Conservation (phyloP, 1,140 invertebrate species). For the Sarcophaga bullata region DNA sequence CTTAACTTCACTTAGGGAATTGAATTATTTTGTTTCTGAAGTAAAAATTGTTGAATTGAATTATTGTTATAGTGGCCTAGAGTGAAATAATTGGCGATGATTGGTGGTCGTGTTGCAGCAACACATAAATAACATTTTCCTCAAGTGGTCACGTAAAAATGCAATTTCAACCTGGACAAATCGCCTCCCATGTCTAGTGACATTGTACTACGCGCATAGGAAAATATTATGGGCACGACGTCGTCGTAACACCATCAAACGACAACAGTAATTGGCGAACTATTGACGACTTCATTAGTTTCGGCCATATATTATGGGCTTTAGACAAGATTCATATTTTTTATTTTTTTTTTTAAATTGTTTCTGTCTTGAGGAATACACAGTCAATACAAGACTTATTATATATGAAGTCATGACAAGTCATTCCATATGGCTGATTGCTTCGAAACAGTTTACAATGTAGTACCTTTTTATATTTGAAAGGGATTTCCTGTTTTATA, state of each 20-base stretch:
- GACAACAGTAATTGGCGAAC: conserved; percentile 6
- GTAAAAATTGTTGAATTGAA: neutral
- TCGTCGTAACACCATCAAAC: neutral
- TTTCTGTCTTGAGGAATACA: neutral
- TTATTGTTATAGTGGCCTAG: neutral
- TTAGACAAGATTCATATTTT: conserved; percentile 17
- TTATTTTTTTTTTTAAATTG: no score
- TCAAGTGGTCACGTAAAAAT: conserved; percentile 40
- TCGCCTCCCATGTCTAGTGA: conserved; percentile 36
- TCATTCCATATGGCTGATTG: neutral
- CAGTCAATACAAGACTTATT: neutral
- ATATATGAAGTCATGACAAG: neutral
- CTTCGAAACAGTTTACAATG: neutral
- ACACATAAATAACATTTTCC: conserved; percentile 29
- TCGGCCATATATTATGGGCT: conserved; percentile 36
- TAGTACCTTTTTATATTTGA: neutral
- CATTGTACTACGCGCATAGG: conserved; percentile 1
- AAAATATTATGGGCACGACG: neutral
- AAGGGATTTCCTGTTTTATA: conserved; percentile 35
- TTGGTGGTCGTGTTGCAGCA: conserved; percentile 6
- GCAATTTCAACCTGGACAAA: conserved; percentile 38
- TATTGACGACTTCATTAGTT: conserved; percentile 39
- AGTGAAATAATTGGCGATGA: neutral
- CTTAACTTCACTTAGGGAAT: neutral
- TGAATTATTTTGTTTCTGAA: neutral